These are phyloP conservation scores for Amblyteles armatorius DNA, from an alignment of 2,888 invertebrate species.

Conservation along the genomic window DNA sequence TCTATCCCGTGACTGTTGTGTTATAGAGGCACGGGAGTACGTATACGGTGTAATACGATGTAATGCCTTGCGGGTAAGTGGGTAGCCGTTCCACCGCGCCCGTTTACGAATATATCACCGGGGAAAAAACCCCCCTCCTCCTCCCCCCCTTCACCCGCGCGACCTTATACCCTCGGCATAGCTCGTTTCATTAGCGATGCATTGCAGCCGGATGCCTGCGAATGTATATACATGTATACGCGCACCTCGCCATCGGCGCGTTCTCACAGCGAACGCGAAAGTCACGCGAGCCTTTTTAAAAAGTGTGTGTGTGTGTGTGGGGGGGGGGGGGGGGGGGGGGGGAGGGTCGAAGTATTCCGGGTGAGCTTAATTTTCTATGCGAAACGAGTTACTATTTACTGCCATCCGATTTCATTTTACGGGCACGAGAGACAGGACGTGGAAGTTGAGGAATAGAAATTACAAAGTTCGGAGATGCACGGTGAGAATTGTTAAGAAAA, in stretches of 20 bases:
- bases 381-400: constrained; percentile 19
- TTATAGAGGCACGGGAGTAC: background rate
- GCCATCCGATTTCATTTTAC: background rate
- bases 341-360: background rate
- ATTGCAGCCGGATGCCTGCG: constrained; percentile 74
- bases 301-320: too few relatives aligned
- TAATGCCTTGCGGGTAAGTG: constrained; percentile 71
- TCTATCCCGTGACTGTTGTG: constrained; percentile 34
- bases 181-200: constrained; percentile 79
- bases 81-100: constrained; percentile 71
- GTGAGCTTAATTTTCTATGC: constrained; percentile 22
- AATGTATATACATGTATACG: constrained; percentile 20
- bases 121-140: too few relatives aligned
- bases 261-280: constrained; percentile 71
- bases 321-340: background rate
- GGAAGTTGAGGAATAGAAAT: background rate
- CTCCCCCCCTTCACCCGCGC: background rate
- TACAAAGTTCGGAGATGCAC: background rate
- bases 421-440: background rate
- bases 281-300: constrained; percentile 75
- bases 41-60: constrained; percentile 31
- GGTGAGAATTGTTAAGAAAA: too few relatives aligned
- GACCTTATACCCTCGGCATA: constrained; percentile 68
- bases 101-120: constrained; percentile 77
- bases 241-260: background rate